Conservation (phyloP, 2,888 invertebrate species). For the Megalurothrips usitatus region DNA sequence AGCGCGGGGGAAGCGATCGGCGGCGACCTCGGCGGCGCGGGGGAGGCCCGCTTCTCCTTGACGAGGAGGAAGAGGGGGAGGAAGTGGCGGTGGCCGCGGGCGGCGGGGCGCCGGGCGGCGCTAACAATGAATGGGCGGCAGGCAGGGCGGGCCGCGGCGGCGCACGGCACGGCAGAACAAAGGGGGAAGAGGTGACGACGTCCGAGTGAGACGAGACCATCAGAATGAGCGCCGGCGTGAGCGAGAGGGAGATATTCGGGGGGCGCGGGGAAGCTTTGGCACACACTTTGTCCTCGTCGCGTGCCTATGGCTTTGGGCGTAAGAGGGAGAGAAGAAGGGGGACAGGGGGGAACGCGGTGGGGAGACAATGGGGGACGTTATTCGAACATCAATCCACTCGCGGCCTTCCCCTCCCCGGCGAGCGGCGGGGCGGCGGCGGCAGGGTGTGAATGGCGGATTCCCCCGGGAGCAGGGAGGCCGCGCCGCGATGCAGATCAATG, state of each 20-base stretch:
- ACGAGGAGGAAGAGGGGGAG: no score
- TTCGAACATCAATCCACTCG: background rate
- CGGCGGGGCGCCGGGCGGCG: no score
- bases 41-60: no score
- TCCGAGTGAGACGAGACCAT: background rate
- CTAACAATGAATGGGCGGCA: background rate
- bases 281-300: background rate
- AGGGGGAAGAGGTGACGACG: background rate
- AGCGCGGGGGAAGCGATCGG: no score
- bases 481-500: no score
- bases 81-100: no score
- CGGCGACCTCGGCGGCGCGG: no score
- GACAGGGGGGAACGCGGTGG: no score
- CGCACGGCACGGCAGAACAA: background rate
- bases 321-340: background rate
- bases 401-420: no score
- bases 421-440: no score
- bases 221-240: background rate
- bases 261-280: background rate
- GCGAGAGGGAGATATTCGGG: no score
- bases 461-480: no score
- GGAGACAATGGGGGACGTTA: conserved; percentile 8
- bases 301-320: background rate
- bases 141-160: background rate
- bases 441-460: background rate